These are phyloP conservation scores for Atractosteus spatula DNA, from an alignment of 2,113 vertebrate species.

Conservation along the genomic window DNA sequence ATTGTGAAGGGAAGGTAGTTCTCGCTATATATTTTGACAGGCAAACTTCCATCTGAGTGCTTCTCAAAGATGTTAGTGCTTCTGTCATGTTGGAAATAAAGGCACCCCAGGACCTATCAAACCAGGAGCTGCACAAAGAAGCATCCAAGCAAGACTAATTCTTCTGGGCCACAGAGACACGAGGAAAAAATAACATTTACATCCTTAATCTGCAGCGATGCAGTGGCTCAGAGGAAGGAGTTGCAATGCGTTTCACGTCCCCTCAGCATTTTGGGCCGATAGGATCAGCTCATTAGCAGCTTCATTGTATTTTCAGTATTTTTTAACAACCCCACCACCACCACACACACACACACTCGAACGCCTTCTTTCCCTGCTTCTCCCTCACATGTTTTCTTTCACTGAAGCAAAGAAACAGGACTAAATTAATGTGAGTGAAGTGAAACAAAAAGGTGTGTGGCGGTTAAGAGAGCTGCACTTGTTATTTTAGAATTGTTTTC, in stretches of 20 bases:
- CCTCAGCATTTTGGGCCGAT: background rate
- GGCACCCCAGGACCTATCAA: constrained; percentile 4
- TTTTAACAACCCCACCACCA: background rate
- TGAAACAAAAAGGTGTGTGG: too few species aligned
- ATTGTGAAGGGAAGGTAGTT: too few species aligned
- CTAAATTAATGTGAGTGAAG: too few species aligned
- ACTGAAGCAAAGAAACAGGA: background rate
- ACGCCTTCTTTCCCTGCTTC: constrained; percentile 22
- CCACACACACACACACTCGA: background rate
- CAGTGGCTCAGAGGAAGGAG: background rate
- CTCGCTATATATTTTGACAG: background rate
- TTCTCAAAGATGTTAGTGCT: constrained; percentile 6
- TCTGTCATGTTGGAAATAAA: constrained; percentile 5
- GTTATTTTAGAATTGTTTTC: too few species aligned
- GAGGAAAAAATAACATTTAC: background rate
- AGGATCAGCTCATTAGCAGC: constrained; percentile 4
- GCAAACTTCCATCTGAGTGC: constrained; percentile 6
- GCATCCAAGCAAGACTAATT: constrained; percentile 4
- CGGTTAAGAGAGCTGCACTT: too few species aligned
- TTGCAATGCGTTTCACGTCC: background rate
- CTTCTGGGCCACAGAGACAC: constrained; percentile 2
- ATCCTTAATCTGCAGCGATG: constrained; percentile 11
- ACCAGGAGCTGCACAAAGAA: constrained; percentile 1
- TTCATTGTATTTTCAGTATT: background rate
- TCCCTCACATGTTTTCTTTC: constrained; percentile 24